phyloP scores from a whole-genome alignment of 2,888 invertebrate species.

The Plutella xylostella region DNA sequence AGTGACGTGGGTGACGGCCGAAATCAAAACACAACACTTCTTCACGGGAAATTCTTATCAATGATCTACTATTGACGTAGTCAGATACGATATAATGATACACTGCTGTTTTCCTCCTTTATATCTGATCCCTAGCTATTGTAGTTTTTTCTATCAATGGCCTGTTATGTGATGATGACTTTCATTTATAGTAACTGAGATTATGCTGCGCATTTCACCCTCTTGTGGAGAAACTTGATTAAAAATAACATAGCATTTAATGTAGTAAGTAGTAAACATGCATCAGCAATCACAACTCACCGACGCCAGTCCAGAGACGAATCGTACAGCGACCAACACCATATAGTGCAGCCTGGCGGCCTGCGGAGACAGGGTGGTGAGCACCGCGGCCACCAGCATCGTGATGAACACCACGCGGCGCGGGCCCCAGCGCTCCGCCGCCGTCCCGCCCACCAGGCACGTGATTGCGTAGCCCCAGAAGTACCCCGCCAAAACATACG shows the following conservation, averaged over 20 bases:
- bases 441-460: slow-evolving; percentile 71
- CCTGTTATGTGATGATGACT: neutral
- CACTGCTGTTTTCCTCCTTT: too few relatives aligned
- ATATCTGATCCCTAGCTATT: too few relatives aligned
- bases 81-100: too few relatives aligned
- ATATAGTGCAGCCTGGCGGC: slow-evolving; percentile 70
- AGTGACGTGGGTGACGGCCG: too few relatives aligned
- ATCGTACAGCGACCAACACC: slow-evolving; percentile 67
- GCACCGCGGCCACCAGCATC: slow-evolving; percentile 59
- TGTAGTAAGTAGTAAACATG: neutral
- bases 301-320: slow-evolving; percentile 72
- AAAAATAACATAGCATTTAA: too few relatives aligned
- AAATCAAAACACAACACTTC: too few relatives aligned
- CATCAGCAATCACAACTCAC: slow-evolving; percentile 44
- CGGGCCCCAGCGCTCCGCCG: slow-evolving; percentile 75
- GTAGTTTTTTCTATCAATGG: too few relatives aligned
- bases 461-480: slow-evolving; percentile 73
- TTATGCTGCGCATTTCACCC: too few relatives aligned
- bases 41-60: too few relatives aligned
- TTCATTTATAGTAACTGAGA: too few relatives aligned
- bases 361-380: slow-evolving; percentile 73
- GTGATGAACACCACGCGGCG: slow-evolving; percentile 69
- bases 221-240: too few relatives aligned
- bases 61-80: too few relatives aligned
- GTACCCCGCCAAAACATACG: slow-evolving; percentile 70